These are phyloP conservation scores for Mus minutoides DNA, from an alignment of 2,797 vertebrate species.

Conservation along the genomic window DNA sequence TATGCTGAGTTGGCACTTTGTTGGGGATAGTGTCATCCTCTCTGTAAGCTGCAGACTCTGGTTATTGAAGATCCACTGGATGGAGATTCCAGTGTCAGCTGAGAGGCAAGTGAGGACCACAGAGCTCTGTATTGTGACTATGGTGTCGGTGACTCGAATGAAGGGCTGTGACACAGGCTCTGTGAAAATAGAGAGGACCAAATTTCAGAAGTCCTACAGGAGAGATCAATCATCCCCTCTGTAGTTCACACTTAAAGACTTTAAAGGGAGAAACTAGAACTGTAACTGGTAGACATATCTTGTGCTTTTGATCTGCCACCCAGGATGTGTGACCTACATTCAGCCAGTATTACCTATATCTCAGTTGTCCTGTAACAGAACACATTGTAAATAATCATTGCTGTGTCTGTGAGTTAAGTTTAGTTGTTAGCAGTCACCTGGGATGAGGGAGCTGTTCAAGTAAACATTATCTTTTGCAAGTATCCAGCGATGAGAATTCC, in stretches of 20 bases:
- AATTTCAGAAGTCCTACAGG: neutral
- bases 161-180: neutral
- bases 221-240: neutral
- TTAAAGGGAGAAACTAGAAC: too few species aligned
- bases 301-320: too few species aligned
- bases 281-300: too few species aligned
- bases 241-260: neutral
- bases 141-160: neutral
- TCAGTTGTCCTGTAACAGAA: too few species aligned
- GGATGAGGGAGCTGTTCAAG: too few species aligned
- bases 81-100: neutral
- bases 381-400: too few species aligned
- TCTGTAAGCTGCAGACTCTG: neutral
- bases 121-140: neutral
- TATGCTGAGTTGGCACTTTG: neutral
- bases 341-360: too few species aligned
- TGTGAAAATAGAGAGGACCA: neutral
- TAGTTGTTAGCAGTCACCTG: too few species aligned
- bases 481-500: too few species aligned
- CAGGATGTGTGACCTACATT: too few species aligned
- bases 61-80: neutral
- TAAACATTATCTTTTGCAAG: too few species aligned
- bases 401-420: too few species aligned
- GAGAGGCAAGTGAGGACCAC: neutral
- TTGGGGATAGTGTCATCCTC: neutral